Evolutionary conservation across 2,888 invertebrate genomes (phyloP).

Genomic region (Sphaerophoria rueppellii): DNA sequence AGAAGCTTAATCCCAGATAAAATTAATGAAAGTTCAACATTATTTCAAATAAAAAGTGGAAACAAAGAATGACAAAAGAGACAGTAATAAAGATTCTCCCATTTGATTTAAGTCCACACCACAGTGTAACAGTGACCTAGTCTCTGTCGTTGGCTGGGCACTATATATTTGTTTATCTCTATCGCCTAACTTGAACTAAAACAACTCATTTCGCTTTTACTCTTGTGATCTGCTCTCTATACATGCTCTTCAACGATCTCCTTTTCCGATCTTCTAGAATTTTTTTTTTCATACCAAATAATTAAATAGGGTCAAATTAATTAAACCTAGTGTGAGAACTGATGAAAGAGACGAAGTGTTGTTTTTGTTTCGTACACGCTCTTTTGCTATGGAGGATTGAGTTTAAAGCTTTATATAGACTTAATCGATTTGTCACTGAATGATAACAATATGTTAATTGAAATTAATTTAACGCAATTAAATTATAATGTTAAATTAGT

Average conservation of each 20-base stretch:
- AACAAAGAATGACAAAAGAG: conserved; percentile 46
- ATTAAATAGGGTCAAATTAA: conserved; percentile 69
- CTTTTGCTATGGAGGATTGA: too few species aligned
- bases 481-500: too few species aligned
- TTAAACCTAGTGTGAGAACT: conserved; percentile 45
- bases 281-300: conserved; percentile 50
- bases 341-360: neutral
- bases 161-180: neutral
- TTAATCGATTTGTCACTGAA: too few species aligned
- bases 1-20: neutral
- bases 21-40: conserved; percentile 73
- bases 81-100: conserved; percentile 24
- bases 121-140: conserved; percentile 68
- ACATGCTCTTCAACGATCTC: neutral
- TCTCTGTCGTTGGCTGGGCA: conserved; percentile 17
- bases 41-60: conserved; percentile 41
- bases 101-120: conserved; percentile 15
- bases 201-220: conserved; percentile 55
- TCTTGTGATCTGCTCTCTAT: conserved; percentile 4
- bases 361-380: neutral
- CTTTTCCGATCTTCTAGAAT: neutral
- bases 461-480: too few species aligned
- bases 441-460: too few species aligned
- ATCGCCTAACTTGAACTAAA: conserved; percentile 40
- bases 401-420: too few species aligned